Conservation (phyloP, 2,113 vertebrate genomes). For the Menura novaehollandiae region DNA sequence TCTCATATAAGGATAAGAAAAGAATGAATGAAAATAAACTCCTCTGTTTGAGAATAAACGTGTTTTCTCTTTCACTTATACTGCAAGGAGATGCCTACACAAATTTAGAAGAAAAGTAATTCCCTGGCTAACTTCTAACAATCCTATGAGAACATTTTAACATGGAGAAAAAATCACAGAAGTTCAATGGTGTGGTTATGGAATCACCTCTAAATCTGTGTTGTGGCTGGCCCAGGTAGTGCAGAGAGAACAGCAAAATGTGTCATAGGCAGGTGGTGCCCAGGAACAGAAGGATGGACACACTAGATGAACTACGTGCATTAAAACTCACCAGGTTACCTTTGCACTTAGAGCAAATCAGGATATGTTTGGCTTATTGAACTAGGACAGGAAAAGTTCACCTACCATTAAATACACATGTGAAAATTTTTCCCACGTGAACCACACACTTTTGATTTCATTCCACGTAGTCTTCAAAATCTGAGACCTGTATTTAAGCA, state of each 20-base stretch:
- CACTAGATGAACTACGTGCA: background rate
- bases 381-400: background rate
- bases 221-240: background rate
- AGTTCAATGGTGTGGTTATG: background rate
- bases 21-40: conserved; percentile 30
- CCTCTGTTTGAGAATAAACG: background rate
- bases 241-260: background rate
- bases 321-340: background rate
- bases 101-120: background rate
- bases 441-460: background rate
- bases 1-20: background rate
- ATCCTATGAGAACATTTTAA: background rate
- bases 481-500: background rate
- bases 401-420: fast-evolving
- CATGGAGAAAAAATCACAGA: background rate
- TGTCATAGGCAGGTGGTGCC: background rate
- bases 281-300: background rate
- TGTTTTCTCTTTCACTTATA: background rate
- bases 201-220: background rate
- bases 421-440: background rate
- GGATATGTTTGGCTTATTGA: background rate
- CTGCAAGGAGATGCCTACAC: background rate
- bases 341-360: background rate
- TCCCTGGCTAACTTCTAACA: background rate
- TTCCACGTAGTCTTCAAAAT: background rate